Evolutionary conservation across 2,113 vertebrate genomes (phyloP).

Genomic region (Channa maculata): DNA sequence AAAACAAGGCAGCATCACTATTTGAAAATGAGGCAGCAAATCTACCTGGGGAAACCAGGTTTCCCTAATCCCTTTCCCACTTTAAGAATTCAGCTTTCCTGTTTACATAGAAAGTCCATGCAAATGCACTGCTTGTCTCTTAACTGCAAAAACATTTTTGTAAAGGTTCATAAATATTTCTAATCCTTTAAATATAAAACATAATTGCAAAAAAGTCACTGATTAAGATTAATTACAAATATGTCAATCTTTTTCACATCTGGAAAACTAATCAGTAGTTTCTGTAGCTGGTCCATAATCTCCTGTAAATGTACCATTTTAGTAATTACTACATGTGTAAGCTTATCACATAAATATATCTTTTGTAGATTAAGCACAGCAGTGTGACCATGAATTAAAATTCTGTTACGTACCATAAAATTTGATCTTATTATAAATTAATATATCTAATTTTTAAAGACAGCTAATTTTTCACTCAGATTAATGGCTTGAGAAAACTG

Average conservation of each 20-base stretch:
- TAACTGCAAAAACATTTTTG: too few relatives aligned
- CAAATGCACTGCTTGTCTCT: too few relatives aligned
- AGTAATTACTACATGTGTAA: conserved; percentile 9
- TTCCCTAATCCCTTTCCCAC: too few relatives aligned
- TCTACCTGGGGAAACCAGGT: too few relatives aligned
- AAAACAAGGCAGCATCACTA: too few relatives aligned
- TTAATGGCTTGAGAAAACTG: conserved; percentile 25
- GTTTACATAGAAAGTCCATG: too few relatives aligned
- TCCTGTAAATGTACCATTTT: background rate
- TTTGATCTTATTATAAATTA: conserved; percentile 2
- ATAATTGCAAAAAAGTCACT: background rate
- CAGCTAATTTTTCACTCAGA: background rate
- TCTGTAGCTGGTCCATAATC: background rate
- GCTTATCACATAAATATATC: background rate
- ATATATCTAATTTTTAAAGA: conserved; percentile 9
- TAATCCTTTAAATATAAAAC: too few relatives aligned
- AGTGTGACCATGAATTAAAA: background rate
- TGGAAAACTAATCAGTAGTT: background rate
- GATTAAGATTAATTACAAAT: background rate
- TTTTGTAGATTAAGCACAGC: conserved; percentile 6
- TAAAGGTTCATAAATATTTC: too few relatives aligned
- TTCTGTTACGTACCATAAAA: background rate
- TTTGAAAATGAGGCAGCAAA: too few relatives aligned
- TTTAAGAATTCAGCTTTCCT: too few relatives aligned
- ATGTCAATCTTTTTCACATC: background rate